Evolutionary conservation across 2,797 vertebrate species (phyloP).

Genomic region (Cygnus olor): DNA sequence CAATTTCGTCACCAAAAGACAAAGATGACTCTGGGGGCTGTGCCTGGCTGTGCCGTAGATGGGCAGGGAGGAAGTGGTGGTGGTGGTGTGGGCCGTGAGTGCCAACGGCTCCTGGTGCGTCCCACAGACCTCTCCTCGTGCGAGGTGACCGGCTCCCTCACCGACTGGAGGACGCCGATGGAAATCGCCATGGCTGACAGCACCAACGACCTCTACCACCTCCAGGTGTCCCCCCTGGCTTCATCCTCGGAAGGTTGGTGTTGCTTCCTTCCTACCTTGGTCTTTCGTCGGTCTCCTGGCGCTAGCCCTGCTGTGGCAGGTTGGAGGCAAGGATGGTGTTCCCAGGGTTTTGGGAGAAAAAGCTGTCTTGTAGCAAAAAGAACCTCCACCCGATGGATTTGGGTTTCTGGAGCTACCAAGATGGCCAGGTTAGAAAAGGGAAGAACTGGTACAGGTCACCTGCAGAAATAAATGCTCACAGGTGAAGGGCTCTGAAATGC

Average conservation of each 20-base stretch:
- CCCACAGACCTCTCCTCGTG: slow-evolving; percentile 65
- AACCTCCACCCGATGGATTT: not conserved
- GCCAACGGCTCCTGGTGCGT: not conserved
- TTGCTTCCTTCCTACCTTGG: not conserved
- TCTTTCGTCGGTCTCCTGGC: not conserved
- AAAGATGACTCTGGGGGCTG: not conserved
- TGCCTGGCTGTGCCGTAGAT: accelerated
- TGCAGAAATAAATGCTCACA: not conserved
- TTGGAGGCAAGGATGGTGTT: not conserved
- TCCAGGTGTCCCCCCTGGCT: slow-evolving; percentile 91
- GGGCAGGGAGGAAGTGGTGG: not conserved
- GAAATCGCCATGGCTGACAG: slow-evolving; percentile 79
- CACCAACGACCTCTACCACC: slow-evolving; percentile 73
- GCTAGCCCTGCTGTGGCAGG: no score
- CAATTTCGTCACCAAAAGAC: not conserved
- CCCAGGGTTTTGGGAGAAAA: not conserved
- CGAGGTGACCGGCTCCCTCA: slow-evolving; percentile 62
- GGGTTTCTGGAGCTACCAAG: not conserved
- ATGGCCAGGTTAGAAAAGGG: not conserved
- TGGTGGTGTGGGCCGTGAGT: not conserved
- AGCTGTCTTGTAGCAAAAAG: not conserved
- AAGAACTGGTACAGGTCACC: not conserved
- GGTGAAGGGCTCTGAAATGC: not conserved
- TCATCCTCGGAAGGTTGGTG: slow-evolving; percentile 77
- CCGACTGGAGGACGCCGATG: slow-evolving; percentile 73